phyloP scores from a whole-genome alignment of 2,113 vertebrate species.

The Steatornis caripensis region DNA sequence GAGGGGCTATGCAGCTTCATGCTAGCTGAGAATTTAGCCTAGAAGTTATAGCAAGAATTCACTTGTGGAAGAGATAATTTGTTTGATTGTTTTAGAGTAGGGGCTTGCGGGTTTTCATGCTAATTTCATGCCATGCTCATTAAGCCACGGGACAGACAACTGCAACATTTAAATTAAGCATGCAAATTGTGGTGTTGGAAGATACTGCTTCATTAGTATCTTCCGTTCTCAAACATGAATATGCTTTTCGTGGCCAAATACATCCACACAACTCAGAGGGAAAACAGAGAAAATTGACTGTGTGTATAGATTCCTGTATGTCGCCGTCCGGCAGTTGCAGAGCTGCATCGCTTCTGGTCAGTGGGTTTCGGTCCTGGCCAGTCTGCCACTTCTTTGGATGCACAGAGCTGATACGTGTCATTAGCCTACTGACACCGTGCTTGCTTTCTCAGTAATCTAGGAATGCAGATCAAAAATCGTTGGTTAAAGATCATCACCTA shows the following conservation, averaged over 20 bases:
- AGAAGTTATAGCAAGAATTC: not conserved
- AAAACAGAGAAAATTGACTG: not conserved
- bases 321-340: not conserved
- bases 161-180: constrained; percentile 58
- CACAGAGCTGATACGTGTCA: not conserved
- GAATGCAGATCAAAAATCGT: not conserved
- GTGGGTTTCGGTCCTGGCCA: not conserved
- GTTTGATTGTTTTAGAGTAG: constrained; percentile 11
- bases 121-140: constrained; percentile 38
- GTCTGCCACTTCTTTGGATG: not conserved
- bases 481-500: not conserved
- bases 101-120: constrained; percentile 44
- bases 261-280: not conserved
- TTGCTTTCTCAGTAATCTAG: not conserved
- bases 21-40: not conserved
- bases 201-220: constrained; percentile 36
- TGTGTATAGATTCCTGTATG: not conserved
- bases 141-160: constrained; percentile 30
- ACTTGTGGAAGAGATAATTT: not conserved
- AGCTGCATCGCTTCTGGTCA: not conserved
- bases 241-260: not conserved
- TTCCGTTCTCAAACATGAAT: constrained; percentile 11
- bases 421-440: not conserved
- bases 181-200: constrained; percentile 56
- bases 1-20: not conserved